Evolutionary conservation across 1,140 invertebrate genomes (phyloP), one percentile per base, ranked within the genome.

Genomic region (Globodera ellingtonae): DNA sequence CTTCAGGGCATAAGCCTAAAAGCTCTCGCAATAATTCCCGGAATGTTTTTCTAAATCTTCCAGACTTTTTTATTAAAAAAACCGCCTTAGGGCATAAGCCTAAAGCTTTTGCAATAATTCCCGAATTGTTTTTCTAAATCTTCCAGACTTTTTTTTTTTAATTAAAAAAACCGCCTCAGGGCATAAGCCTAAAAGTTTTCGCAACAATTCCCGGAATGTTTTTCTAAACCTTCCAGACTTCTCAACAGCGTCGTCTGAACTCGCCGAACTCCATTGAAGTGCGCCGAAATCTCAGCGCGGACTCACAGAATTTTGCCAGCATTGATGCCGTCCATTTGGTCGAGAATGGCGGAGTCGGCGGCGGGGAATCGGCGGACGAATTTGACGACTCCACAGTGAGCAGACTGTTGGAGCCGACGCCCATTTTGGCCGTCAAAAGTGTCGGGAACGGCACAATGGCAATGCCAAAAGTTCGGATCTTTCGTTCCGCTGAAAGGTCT

Each of bases 231-330:
- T 70, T 44, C 15, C 44, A 72, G 65, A 75, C 13, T 46, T 78
- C 6, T 21, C 75, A 78, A 79, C 72, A 74, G 62, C 62, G 50
- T 52, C 67, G 67, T 47, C 67, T 70, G 35, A 35, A 70, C 13
- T 70, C 67, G 24, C 21, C 21, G 7, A 15, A 13, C 35, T 70
- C 67, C 6, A 8, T 70, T 35, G 67, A 70, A 10, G 35, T 18
- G 5, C 24, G 35, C 8, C 67, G 67, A 44, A 35, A 13, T 15
- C 46, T 47, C 67, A 70, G 67, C 35, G 13, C 24, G 67, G 67
- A 70, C 8, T 47, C 24, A 3, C 46, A 10, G 5, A 70, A 6
- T 18, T 13, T 65, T 18, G 52, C 56, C 18, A 62, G 18, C 35
- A 13, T 35, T 5, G n/a, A 70, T 47, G 67, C 4, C 66, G 9